Percentiles rank a stretch among this genome's conserved stretches.
phyloP scores from a whole-genome alignment of 2,113 vertebrate genomes.

The Mirza zaza region DNA sequence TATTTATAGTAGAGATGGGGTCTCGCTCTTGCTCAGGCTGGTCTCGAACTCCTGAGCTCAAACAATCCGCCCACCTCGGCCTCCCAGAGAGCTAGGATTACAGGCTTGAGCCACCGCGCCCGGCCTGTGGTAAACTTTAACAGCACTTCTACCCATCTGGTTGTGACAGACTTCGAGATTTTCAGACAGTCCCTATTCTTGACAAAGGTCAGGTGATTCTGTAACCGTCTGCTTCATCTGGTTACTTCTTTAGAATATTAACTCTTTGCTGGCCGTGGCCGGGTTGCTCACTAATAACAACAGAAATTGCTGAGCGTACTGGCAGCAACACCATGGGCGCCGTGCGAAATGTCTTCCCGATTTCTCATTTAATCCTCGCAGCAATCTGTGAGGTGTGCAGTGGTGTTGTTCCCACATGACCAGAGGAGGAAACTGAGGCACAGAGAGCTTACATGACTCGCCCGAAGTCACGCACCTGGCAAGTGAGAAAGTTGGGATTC shows the following conservation, averaged over 20 bases:
- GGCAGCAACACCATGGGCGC: rapidly evolving
- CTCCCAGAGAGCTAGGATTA: no score
- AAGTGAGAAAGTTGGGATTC: not conserved
- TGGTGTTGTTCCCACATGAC: not conserved
- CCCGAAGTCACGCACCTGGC: not conserved
- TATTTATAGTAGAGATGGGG: no score
- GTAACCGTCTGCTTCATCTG: not conserved
- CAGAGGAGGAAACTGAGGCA: not conserved
- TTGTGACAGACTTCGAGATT: not conserved
- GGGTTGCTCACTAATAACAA: not conserved
- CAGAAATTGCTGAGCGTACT: not conserved
- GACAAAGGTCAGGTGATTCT: not conserved
- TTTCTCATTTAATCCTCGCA: not conserved
- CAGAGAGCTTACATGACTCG: not conserved
- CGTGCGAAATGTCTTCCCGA: not conserved
- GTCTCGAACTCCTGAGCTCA: no score
- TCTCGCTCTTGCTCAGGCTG: no score
- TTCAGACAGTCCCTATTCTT: not conserved
- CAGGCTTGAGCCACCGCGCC: no score
- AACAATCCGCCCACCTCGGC: no score
- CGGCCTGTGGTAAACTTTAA: not conserved
- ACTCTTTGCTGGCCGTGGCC: not conserved
- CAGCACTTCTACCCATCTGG: not conserved
- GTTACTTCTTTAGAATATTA: not conserved
- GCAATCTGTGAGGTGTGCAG: not conserved